Conservation (phyloP, 2,113 vertebrate species). For the Corydoras maculifer region DNA sequence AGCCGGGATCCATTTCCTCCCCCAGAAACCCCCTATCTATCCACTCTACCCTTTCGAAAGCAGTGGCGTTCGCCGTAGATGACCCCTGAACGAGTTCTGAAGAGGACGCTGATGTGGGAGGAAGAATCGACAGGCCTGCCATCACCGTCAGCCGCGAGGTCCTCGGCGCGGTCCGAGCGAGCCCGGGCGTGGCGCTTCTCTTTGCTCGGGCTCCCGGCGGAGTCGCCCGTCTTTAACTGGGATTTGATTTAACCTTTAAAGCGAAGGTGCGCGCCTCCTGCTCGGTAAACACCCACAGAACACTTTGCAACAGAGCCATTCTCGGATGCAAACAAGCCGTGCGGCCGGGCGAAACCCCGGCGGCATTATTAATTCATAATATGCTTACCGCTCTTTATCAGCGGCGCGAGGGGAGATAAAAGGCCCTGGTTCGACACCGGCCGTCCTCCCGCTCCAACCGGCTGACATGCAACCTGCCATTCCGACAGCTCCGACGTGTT, state of each 20-base stretch:
- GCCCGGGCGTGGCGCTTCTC: slow-evolving; percentile 41
- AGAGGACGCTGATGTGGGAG: slow-evolving; percentile 12
- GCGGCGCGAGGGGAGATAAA: slow-evolving; percentile 31
- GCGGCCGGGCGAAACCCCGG: slow-evolving; percentile 31
- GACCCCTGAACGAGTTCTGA: background rate
- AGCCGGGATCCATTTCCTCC: too few species aligned
- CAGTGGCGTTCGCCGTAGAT: slow-evolving; percentile 31
- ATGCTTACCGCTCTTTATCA: slow-evolving; percentile 42
- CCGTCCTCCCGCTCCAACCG: slow-evolving; percentile 26
- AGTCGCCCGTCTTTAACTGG: slow-evolving; percentile 39
- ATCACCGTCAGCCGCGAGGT: slow-evolving; percentile 12
- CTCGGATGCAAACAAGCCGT: slow-evolving; percentile 43
- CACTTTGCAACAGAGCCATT: slow-evolving; percentile 34
- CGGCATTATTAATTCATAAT: slow-evolving; percentile 49
- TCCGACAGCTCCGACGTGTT: slow-evolving; percentile 38
- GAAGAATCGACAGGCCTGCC: slow-evolving; percentile 23
- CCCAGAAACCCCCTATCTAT: too few species aligned
- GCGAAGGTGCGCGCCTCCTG: slow-evolving; percentile 24
- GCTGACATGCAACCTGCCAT: slow-evolving; percentile 41
- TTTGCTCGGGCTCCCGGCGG: slow-evolving; percentile 40
- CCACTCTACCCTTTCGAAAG: background rate
- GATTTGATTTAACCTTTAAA: slow-evolving; percentile 55
- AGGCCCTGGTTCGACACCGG: slow-evolving; percentile 28
- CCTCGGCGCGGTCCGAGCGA: background rate
- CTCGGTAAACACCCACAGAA: slow-evolving; percentile 44